A percentile compares a stretch with the other conserved stretches of the same genome.
These are phyloP conservation scores for Opisthocomus hoazin DNA, from an alignment of 2,113 vertebrate species.

Conservation along the genomic window DNA sequence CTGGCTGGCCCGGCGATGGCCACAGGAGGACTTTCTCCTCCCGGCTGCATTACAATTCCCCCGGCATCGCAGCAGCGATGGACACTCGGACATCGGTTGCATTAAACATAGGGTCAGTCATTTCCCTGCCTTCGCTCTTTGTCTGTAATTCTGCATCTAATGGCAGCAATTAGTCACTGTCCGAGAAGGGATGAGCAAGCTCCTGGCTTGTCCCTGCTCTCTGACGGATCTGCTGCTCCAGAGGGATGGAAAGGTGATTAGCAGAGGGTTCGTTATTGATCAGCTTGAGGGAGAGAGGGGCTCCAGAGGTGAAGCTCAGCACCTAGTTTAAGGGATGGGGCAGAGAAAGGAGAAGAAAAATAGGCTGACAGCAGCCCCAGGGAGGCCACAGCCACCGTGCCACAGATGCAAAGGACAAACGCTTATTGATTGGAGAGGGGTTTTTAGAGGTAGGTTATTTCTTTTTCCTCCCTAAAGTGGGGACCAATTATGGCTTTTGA, in stretches of 20 bases:
- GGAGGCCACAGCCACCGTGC: conserved; percentile 19
- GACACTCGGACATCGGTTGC: background rate
- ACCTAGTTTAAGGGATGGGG: conserved; percentile 24
- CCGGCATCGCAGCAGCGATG: background rate
- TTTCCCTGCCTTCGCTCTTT: conserved; percentile 35
- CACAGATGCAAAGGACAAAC: conserved; percentile 46
- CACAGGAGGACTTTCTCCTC: background rate
- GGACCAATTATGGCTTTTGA: conserved; percentile 31
- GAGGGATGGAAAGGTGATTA: conserved; percentile 67
- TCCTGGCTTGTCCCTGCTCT: conserved; percentile 11
- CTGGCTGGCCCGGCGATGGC: background rate
- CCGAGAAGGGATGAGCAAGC: conserved; percentile 54
- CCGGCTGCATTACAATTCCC: background rate
- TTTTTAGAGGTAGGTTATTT: conserved; percentile 54
- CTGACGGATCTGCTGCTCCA: conserved; percentile 51
- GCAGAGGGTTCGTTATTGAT: conserved; percentile 67
- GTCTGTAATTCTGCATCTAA: conserved; percentile 63
- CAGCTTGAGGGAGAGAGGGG: background rate
- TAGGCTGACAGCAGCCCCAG: conserved; percentile 11
- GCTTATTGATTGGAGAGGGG: conserved; percentile 45
- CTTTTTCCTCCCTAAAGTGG: background rate
- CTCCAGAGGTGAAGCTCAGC: conserved; percentile 51
- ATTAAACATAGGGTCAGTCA: conserved; percentile 20
- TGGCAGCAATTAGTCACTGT: conserved; percentile 77
- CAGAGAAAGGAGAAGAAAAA: conserved; percentile 42